Evolutionary conservation across 2,888 invertebrate genomes (phyloP), one percentile per base, ranked within the genome.

Genomic region (Monoplex corrugatus): DNA sequence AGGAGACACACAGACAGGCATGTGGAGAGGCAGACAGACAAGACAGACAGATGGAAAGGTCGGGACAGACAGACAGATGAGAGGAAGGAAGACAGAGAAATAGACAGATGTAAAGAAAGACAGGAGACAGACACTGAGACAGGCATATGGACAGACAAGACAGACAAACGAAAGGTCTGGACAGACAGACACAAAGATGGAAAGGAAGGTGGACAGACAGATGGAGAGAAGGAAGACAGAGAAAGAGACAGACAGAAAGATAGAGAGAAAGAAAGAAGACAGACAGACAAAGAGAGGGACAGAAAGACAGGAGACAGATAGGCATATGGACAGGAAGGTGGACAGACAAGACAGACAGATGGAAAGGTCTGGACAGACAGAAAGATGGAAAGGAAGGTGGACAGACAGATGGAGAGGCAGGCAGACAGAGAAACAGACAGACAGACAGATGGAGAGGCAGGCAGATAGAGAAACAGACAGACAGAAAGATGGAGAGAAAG

Each of bases 201-300:
- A n/a, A n/a, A n/a, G n/a, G n/a, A n/a, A n/a, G n/a, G n/a, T n/a
- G n/a, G n/a, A n/a, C n/a, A n/a, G n/a, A n/a, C n/a, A n/a, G n/a
- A n/a, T n/a, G n/a, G 8, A 68, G 16, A 63, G 72, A 72, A 5
- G 35, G 72, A 72, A 35, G 19, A 35, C 6, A n/a, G 35, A 10
- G 10, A 35, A 35, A 35, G 19, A 35, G 13, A 35, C 19, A 35
- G 35, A 72, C 0, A 35, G 35, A 0, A 38, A 5, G 72, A 72
- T 32, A 72, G 2, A 68, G 35, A 86, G 38, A 63, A 13, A 86
- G 63, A 63, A 63, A 86, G 63, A 72, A 86, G 35, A 86, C 38
- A 86, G 86, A 86, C 0, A 86, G 86, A 86, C 63, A 57, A 32
- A 86, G 86, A 57, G 57, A 86, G 38, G 35, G 57, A 86, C 16